A percentile compares a stretch with the other conserved stretches of the same genome.
Evolutionary conservation across 1,140 invertebrate species (phyloP).

Genomic region (Tetranychus urticae): DNA sequence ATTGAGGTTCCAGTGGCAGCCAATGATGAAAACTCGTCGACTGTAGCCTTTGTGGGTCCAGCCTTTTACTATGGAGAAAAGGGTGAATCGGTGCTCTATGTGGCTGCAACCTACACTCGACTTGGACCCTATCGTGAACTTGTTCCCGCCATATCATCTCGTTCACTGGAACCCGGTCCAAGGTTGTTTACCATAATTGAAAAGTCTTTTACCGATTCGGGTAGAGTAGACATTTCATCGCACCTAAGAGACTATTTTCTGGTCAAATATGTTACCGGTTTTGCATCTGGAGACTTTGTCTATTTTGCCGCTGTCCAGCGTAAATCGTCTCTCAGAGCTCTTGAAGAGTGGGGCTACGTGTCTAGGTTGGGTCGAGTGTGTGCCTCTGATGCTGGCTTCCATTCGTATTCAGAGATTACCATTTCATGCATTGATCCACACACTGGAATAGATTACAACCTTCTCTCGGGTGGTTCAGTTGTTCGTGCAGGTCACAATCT

Average conservation of each 20-base stretch:
- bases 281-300: conserved; percentile 73
- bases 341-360: conserved; percentile 67
- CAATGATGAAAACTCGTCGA: conserved; percentile 69
- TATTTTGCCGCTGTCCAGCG: conserved; percentile 92
- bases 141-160: conserved; percentile 71
- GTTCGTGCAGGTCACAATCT: conserved; percentile 49
- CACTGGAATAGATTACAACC: conserved; percentile 41
- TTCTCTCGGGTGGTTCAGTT: conserved; percentile 71
- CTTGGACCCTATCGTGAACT: conserved; percentile 71
- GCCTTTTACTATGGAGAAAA: conserved; percentile 44
- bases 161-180: conserved; percentile 46
- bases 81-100: conserved; percentile 47
- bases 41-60: conserved; percentile 78
- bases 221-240: conserved; percentile 69
- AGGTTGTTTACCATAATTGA: conserved; percentile 44
- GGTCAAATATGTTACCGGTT: conserved; percentile 87
- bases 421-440: conserved; percentile 43
- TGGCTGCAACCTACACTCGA: conserved; percentile 78
- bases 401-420: conserved; percentile 54
- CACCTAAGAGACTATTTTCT: conserved; percentile 57
- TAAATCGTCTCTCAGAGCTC: conserved; percentile 51
- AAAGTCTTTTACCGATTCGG: conserved; percentile 28
- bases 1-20: conserved; percentile 59
- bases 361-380: conserved; percentile 70
- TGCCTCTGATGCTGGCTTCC: conserved; percentile 76